phyloP scores from a whole-genome alignment of 2,888 invertebrate species.

The Horisme vitalbata region DNA sequence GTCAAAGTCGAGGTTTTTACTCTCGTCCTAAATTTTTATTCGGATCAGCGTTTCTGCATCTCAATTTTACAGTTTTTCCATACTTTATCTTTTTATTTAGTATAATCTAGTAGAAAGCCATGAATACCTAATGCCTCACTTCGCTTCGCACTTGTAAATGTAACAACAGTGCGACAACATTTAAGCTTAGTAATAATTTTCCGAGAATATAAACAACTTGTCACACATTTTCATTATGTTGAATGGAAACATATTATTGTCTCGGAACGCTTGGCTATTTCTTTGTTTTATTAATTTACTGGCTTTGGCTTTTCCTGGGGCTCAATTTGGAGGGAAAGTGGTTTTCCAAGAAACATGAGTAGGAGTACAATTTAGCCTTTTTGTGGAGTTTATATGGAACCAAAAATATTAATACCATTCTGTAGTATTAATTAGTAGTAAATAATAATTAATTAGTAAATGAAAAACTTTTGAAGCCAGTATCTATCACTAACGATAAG shows the following conservation, averaged over 20 bases:
- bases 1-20: too few relatives aligned
- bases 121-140: constrained; percentile 31
- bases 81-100: constrained; percentile 15
- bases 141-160: constrained; percentile 19
- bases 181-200: constrained; percentile 21
- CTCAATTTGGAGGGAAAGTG: too few relatives aligned
- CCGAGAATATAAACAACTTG: constrained; percentile 12
- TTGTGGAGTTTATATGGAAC: too few relatives aligned
- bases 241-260: constrained; percentile 9
- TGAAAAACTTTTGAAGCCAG: too few relatives aligned
- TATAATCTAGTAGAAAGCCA: constrained; percentile 29
- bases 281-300: not conserved
- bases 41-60: not conserved
- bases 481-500: too few relatives aligned
- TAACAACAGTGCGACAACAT: constrained; percentile 18
- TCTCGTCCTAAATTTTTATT: too few relatives aligned
- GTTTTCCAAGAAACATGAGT: too few relatives aligned
- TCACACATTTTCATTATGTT: constrained; percentile 7
- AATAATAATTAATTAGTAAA: too few relatives aligned
- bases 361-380: too few relatives aligned
- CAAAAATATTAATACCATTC: too few relatives aligned
- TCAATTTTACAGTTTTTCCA: not conserved
- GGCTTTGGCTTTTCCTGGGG: not conserved
- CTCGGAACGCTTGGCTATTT: not conserved
- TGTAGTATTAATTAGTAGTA: too few relatives aligned